Evolutionary conservation across 2,113 vertebrate species (phyloP).

Genomic region (Acrocephalus kingi): DNA sequence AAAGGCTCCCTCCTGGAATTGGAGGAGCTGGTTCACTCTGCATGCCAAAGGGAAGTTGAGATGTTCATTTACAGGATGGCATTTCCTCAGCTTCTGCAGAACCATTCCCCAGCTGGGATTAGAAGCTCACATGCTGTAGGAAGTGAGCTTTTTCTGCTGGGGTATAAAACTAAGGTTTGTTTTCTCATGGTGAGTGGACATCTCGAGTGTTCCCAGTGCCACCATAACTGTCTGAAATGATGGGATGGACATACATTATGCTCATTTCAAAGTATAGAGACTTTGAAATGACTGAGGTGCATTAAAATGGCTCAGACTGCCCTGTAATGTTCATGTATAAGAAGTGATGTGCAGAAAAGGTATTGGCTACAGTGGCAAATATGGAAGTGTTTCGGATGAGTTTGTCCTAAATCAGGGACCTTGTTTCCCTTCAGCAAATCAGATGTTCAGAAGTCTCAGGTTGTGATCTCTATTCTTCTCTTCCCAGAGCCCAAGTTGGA

Average conservation of each 20-base stretch:
- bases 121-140: not conserved
- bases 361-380: not conserved
- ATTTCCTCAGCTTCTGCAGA: not conserved
- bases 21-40: not conserved
- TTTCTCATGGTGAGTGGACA: not conserved
- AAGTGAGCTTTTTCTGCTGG: not conserved
- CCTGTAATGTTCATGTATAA: not conserved
- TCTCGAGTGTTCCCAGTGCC: not conserved
- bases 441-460: not conserved
- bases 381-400: not conserved
- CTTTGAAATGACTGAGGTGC: not conserved
- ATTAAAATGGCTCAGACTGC: not conserved
- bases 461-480: not conserved
- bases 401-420: not conserved
- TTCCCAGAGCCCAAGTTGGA: not conserved
- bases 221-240: not conserved
- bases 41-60: not conserved
- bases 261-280: not conserved
- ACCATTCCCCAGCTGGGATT: not conserved
- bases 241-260: not conserved
- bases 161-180: not conserved
- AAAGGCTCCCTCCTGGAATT: not conserved
- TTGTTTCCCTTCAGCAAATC: not conserved
- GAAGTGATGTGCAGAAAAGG: not conserved
- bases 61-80: not conserved